Evolutionary conservation across 2,113 vertebrate species (phyloP).

Genomic region (Oceanites oceanicus): DNA sequence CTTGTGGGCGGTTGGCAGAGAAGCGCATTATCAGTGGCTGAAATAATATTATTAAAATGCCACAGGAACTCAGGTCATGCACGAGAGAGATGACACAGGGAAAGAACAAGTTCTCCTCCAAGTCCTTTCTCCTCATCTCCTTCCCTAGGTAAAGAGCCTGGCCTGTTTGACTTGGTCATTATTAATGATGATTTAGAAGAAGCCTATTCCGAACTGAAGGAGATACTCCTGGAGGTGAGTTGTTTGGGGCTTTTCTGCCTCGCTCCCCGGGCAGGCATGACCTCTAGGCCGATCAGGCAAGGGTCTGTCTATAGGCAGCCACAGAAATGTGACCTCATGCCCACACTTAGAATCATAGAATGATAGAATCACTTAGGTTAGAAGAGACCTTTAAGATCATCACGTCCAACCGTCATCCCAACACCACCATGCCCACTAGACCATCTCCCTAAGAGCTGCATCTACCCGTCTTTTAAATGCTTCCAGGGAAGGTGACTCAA

Average conservation of each 20-base stretch:
- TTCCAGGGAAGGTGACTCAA: too few relatives aligned
- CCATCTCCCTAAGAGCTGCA: too few relatives aligned
- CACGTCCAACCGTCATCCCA: too few relatives aligned
- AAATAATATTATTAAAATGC: neutral
- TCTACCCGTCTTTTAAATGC: too few relatives aligned
- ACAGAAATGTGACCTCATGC: neutral
- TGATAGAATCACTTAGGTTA: too few relatives aligned
- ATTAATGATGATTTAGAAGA: conserved; percentile 87
- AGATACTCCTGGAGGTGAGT: conserved; percentile 83
- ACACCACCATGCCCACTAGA: too few relatives aligned
- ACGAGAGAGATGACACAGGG: neutral
- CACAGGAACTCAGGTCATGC: rapidly evolving
- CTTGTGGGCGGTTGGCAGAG: neutral
- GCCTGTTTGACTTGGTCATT: conserved; percentile 86
- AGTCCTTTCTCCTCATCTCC: neutral
- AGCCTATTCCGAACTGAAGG: conserved; percentile 82
- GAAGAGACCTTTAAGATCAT: too few relatives aligned
- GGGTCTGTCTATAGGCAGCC: neutral
- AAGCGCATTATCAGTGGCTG: neutral
- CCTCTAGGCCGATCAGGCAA: neutral
- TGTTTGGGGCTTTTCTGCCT: rapidly evolving
- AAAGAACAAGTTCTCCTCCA: neutral
- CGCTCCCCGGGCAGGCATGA: rapidly evolving
- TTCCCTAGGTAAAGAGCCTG: conserved; percentile 83
- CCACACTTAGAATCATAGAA: too few relatives aligned